Conservation (phyloP, 2,888 invertebrate genomes). For the Troilus luridus region DNA sequence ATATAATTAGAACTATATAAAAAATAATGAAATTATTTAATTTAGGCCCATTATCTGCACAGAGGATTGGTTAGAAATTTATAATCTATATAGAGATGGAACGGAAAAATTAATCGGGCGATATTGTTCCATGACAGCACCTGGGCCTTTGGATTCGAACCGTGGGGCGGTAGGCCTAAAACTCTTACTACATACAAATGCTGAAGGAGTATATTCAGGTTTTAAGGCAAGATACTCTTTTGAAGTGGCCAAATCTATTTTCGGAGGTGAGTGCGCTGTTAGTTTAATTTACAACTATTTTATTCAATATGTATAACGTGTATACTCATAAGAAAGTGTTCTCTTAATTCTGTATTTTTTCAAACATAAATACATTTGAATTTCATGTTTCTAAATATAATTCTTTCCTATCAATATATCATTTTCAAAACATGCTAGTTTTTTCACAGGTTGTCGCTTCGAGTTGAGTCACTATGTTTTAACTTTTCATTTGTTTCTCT, state of each 20-base stretch:
- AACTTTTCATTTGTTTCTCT: no score
- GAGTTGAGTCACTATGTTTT: no score
- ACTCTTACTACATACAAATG: conserved; percentile 90
- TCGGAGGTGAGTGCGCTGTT: conserved; percentile 74
- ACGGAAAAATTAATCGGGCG: conserved; percentile 89
- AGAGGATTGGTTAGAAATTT: conserved; percentile 95
- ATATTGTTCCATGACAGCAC: conserved; percentile 92
- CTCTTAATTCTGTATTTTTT: not conserved
- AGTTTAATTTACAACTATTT: not conserved
- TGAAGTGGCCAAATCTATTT: conserved; percentile 88
- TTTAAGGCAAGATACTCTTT: conserved; percentile 97
- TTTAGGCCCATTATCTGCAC: conserved; percentile 82
- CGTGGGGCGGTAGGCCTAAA: conserved; percentile 90
- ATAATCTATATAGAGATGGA: conserved; percentile 88
- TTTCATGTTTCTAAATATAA: not conserved
- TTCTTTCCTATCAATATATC: not conserved
- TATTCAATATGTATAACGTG: no score
- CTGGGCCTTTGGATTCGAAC: conserved; percentile 95
- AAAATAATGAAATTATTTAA: conserved; percentile 3
- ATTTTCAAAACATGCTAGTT: not conserved
- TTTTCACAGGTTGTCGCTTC: no score
- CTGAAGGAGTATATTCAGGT: conserved; percentile 90
- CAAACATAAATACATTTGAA: no score
- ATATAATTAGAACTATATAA: not conserved
- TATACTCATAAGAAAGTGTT: not conserved